phyloP scores from a whole-genome alignment of 2,113 vertebrate species.

The Canis aureus region DNA sequence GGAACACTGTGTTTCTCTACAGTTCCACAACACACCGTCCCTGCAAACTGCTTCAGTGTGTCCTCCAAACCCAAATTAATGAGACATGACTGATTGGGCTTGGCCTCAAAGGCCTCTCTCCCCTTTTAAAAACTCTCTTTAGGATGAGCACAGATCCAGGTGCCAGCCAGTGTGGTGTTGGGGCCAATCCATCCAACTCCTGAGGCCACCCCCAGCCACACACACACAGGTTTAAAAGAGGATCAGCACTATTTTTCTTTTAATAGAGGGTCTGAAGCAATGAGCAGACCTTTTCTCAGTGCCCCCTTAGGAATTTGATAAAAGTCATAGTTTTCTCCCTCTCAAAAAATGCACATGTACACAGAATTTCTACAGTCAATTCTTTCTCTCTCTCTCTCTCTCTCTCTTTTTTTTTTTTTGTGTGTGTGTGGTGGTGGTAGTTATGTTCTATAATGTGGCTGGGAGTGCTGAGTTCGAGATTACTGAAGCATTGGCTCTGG shows the following conservation, averaged over 20 bases:
- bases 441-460: neutral
- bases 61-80: neutral
- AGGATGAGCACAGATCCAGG: neutral
- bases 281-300: neutral
- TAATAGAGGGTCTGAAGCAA: neutral
- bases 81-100: neutral
- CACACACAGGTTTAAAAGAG: neutral
- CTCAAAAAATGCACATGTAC: neutral
- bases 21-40: neutral
- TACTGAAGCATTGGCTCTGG: neutral
- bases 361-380: neutral
- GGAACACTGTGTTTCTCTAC: neutral
- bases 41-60: neutral
- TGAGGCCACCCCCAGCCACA: too few relatives aligned
- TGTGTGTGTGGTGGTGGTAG: too few relatives aligned
- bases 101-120: neutral
- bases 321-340: neutral
- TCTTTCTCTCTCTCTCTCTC: too few relatives aligned
- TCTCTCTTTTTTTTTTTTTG: neutral
- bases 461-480: neutral
- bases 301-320: neutral
- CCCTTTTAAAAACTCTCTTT: neutral
- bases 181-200: neutral
- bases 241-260: neutral
- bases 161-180: rapidly evolving